Evolutionary conservation across 37 sponge, comb jelly and placozoan species (phyloP), one percentile per base, ranked within the genome.

Genomic region (Petrosia ficiformis): DNA sequence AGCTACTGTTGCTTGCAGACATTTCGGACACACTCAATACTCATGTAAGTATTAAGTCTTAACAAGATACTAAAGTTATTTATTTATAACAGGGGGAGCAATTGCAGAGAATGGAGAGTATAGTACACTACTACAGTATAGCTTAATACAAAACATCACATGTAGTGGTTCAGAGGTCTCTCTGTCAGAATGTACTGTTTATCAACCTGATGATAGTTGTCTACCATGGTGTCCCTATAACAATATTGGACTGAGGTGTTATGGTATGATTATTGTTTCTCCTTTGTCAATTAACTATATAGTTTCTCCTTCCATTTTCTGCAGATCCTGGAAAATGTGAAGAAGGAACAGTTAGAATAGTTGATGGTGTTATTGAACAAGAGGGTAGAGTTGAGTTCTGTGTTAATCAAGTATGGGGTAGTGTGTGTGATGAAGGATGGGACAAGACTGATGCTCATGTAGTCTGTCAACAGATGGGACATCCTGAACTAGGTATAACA

Each of bases 341-440:
- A 6, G 63, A 11, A 61, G 63, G 28, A 26, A 6, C 63, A n/a
- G 28, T 61, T 5, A 8, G 63, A 6, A 5, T 61, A 6, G 26
- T 61, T n/a, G 63, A n/a, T 26, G 63, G 63, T 26, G 5, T n/a
- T 26, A 29, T 61, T 61, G 25, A 8, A 5, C 11, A 61, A 6
- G 28, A 61, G 6, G 63, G 63, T 26, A 8, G 63, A n/a, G 28
- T 61, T 61, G 63, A 61, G 63, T 24, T 61, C 26, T 61, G 63
- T 61, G 28, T 61, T 29, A 61, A 61, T 61, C 5, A 29, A n/a
- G 63, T 61, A n/a, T 61, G 63, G 63, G 63, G 63, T 22, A n/a
- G 28, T 26, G 63, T 61, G 25, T 61, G 63, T 61, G 26, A 24
- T 26, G 63, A 61, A 26, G 63, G 63, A 8, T 61, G 63, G 63